These are phyloP conservation scores for Callosobruchus maculatus DNA, from an alignment of 2,888 invertebrate genomes.

Conservation along the genomic window DNA sequence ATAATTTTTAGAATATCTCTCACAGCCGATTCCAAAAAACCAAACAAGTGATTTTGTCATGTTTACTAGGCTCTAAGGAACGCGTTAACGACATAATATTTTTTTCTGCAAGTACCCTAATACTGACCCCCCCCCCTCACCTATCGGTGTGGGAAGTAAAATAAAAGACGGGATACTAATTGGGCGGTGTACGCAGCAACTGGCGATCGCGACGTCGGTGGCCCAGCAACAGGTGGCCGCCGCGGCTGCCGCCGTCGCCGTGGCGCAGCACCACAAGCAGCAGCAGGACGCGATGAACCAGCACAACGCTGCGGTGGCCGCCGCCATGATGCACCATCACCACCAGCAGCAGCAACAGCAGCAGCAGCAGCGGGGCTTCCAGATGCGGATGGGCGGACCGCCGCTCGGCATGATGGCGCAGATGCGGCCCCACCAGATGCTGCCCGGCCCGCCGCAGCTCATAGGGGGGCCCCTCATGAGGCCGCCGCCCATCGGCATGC, in stretches of 20 bases:
- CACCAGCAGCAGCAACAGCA: slow-evolving; percentile 48
- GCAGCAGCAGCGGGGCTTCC: slow-evolving; percentile 47
- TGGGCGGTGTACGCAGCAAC: slow-evolving; percentile 27
- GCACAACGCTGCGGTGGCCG: slow-evolving; percentile 45
- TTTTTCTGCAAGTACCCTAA: no score
- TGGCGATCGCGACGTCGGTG: slow-evolving; percentile 50
- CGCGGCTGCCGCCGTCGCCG: slow-evolving; percentile 50
- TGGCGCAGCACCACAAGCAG: slow-evolving; percentile 33
- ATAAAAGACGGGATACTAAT: no score
- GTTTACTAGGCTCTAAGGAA: no score
- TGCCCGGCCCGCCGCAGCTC: slow-evolving; percentile 51
- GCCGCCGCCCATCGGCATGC: slow-evolving; percentile 59
- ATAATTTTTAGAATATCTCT: no score
- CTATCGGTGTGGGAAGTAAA: no score
- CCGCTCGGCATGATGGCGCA: slow-evolving; percentile 46
- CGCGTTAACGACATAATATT: no score
- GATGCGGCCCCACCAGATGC: slow-evolving; percentile 46
- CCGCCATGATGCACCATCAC: slow-evolving; percentile 35
- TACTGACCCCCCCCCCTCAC: no score
- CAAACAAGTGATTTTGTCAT: no score
- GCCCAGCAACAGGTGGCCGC: not conserved
- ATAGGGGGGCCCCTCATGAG: slow-evolving; percentile 62
- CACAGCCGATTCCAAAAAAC: no score
- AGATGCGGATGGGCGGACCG: slow-evolving; percentile 47
- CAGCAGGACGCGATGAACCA: slow-evolving; percentile 31